Percentiles rank a stretch among this genome's conserved stretches.
Conservation (phyloP, 2,797 vertebrate species). For the Fistularia commersonii region DNA sequence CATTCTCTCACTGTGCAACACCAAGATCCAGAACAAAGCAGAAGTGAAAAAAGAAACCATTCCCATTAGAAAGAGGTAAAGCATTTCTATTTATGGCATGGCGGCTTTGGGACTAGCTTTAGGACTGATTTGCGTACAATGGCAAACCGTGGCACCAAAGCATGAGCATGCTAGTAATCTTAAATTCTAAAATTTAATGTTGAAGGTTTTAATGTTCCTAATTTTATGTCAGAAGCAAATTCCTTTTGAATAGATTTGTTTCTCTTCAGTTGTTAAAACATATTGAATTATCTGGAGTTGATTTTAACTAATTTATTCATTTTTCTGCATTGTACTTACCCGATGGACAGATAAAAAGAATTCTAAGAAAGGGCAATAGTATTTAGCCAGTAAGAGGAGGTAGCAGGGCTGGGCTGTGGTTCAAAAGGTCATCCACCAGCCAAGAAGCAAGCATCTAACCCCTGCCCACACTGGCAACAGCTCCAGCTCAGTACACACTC, state of each 20-base stretch:
- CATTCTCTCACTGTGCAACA: constrained; percentile 62
- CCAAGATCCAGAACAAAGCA: constrained; percentile 34
- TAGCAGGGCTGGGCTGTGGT: constrained; percentile 20
- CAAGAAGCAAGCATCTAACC: constrained; percentile 74
- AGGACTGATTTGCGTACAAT: constrained; percentile 15
- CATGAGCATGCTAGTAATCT: constrained; percentile 39
- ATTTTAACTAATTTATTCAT: constrained; percentile 3
- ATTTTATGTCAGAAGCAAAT: too few relatives aligned
- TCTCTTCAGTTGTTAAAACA: too few relatives aligned
- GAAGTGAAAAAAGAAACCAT: constrained; percentile 11
- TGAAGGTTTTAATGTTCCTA: not conserved
- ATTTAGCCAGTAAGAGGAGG: constrained; percentile 26
- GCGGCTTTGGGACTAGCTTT: constrained; percentile 7
- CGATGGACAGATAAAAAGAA: not conserved
- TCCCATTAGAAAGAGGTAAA: constrained; percentile 23
- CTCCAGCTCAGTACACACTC: constrained; percentile 52
- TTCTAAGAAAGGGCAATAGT: constrained; percentile 2
- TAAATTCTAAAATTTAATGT: not conserved
- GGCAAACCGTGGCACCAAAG: constrained; percentile 24
- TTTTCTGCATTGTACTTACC: constrained; percentile 33
- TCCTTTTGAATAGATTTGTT: too few relatives aligned
- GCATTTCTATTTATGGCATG: constrained; percentile 7
- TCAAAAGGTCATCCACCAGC: constrained; percentile 60
- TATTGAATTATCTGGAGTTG: too few relatives aligned
- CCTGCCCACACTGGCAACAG: constrained; percentile 51